Percentiles rank a stretch among this genome's conserved stretches.
phyloP scores from a whole-genome alignment of 1,140 invertebrate genomes.

The Drosophila repleta region DNA sequence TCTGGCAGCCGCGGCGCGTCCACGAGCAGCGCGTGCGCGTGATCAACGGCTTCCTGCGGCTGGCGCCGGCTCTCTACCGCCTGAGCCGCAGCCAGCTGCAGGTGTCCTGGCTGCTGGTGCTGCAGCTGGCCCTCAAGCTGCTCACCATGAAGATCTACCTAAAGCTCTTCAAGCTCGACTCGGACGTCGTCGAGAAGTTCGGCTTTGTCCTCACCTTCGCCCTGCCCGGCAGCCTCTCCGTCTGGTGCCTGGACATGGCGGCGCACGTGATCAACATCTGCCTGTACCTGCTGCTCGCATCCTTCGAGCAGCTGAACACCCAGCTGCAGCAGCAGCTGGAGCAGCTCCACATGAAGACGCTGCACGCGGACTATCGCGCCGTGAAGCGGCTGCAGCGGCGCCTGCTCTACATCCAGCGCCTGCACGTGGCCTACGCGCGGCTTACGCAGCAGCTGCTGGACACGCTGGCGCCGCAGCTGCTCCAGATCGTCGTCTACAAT shows the following conservation, averaged over 20 bases:
- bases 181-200: background rate
- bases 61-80: constrained; percentile 39
- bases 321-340: constrained; percentile 28
- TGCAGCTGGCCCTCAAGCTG: constrained; percentile 44
- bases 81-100: constrained; percentile 24
- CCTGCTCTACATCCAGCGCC: constrained; percentile 25
- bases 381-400: constrained; percentile 31
- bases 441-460: constrained; percentile 43
- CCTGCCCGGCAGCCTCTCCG: constrained; percentile 36
- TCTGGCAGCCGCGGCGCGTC: constrained; percentile 36
- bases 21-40: constrained; percentile 22
- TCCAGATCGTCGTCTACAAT: constrained; percentile 52
- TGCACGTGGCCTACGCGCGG: constrained; percentile 35
- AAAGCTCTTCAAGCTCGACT: background rate
- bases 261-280: constrained; percentile 43
- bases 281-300: constrained; percentile 36
- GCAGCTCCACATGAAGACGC: constrained; percentile 27
- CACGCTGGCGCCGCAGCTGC: constrained; percentile 48
- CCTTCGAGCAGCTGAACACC: constrained; percentile 44
- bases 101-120: constrained; percentile 43
- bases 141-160: constrained; percentile 38
- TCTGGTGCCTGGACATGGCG: constrained; percentile 54
- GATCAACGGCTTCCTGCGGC: constrained; percentile 40
- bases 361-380: constrained; percentile 30
- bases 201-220: constrained; percentile 6